Evolutionary conservation across 2,797 vertebrate species (phyloP).

Genomic region (Helicolenus hilgendorfi): DNA sequence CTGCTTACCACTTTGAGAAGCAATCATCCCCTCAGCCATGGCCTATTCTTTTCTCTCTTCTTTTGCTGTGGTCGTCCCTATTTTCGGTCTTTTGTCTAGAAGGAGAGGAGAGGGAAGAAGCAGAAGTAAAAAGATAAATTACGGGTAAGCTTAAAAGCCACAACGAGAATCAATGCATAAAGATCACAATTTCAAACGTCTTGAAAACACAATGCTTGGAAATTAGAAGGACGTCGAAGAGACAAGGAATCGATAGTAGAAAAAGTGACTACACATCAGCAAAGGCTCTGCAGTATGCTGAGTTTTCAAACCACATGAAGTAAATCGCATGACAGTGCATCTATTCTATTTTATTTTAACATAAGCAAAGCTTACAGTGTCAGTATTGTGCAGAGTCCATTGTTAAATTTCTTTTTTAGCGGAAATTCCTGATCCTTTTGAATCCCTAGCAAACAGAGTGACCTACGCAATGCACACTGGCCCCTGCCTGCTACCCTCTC

Average conservation of each 20-base stretch:
- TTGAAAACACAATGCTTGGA: conserved; percentile 16
- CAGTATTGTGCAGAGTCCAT: not conserved
- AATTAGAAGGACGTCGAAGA: conserved; percentile 10
- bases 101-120: conserved; percentile 26
- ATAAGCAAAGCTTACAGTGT: not conserved
- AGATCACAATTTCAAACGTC: conserved; percentile 35
- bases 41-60: conserved; percentile 59
- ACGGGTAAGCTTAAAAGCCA: conserved; percentile 1
- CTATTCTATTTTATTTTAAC: not conserved
- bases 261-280: not conserved
- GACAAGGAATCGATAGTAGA: conserved; percentile 4
- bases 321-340: not conserved
- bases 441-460: conserved; percentile 9
- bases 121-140: conserved; percentile 36
- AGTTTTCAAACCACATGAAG: not conserved
- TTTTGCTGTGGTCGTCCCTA: conserved; percentile 46
- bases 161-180: conserved; percentile 44
- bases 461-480: conserved; percentile 51
- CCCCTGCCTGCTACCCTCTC: conserved; percentile 46
- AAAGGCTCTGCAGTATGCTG: not conserved
- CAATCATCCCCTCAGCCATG: conserved; percentile 90
- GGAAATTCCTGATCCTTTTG: conserved; percentile 13
- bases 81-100: conserved; percentile 72
- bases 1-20: conserved; percentile 90
- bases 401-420: not conserved